phyloP scores from a whole-genome alignment of 1,140 invertebrate species.

The Drosophila prosaltans region DNA sequence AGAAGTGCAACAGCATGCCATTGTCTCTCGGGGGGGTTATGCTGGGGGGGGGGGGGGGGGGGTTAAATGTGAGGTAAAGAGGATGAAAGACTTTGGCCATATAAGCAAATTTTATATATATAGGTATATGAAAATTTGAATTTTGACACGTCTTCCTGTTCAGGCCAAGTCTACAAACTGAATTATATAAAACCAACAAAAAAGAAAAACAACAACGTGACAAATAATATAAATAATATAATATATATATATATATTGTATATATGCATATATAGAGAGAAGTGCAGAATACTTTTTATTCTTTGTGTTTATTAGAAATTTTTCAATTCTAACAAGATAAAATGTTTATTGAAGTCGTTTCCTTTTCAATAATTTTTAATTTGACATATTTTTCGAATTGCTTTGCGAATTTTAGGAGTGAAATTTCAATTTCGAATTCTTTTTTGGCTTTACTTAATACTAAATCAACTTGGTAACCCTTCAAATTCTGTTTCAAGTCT shows the following conservation, averaged over 20 bases:
- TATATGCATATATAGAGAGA: no score
- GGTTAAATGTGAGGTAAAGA: conserved; percentile 4
- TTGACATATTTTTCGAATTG: no score
- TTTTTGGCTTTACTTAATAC: no score
- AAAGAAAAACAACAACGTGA: neutral
- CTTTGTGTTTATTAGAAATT: neutral
- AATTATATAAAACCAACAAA: conserved; percentile 44
- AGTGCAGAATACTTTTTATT: neutral
- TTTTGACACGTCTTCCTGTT: conserved; percentile 78
- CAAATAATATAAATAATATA: neutral
- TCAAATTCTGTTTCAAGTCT: no score
- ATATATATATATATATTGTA: neutral
- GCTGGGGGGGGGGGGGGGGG: neutral
- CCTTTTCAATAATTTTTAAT: no score
- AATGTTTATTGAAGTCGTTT: neutral
- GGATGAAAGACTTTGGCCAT: neutral
- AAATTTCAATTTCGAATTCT: no score
- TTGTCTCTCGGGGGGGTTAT: neutral
- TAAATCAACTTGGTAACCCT: no score
- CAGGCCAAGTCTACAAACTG: conserved; percentile 20
- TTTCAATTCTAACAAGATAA: neutral
- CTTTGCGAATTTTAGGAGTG: no score
- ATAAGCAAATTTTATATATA: neutral
- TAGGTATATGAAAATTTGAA: conserved; percentile 44
- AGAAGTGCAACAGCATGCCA: conserved; percentile 46